Percentiles rank a stretch among this genome's conserved stretches.
These are phyloP conservation scores for Lordiphosa stackelbergi DNA, from an alignment of 1,140 invertebrate genomes.

Conservation along the genomic window DNA sequence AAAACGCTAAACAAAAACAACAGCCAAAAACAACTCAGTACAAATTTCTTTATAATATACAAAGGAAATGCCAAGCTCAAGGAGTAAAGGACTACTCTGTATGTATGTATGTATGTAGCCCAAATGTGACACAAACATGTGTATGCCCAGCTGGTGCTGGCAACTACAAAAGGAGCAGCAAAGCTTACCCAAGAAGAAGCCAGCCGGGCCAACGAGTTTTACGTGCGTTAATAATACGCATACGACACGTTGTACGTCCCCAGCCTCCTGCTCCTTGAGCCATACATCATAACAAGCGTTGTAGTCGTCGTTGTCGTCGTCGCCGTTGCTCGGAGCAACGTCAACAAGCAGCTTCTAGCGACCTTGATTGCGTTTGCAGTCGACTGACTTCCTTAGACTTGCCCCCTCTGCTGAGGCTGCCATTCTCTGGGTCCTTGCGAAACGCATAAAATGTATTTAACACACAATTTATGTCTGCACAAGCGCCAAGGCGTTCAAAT, in stretches of 20 bases:
- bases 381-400: conserved; percentile 50
- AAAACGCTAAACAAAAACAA: conserved; percentile 29
- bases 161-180: conserved; percentile 56
- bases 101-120: conserved; percentile 34
- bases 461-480: conserved; percentile 73
- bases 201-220: conserved; percentile 17
- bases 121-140: conserved; percentile 73
- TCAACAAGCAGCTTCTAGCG: conserved; percentile 37
- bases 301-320: conserved; percentile 1
- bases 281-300: conserved; percentile 53
- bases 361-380: conserved; percentile 71
- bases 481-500: conserved; percentile 59
- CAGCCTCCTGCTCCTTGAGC: conserved; percentile 13
- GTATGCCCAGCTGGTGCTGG: conserved; percentile 62
- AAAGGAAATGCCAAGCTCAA: conserved; percentile 66
- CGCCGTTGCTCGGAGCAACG: conserved; percentile 33
- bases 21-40: conserved; percentile 24
- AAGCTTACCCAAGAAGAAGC: conserved; percentile 55
- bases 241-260: conserved; percentile 51
- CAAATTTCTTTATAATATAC: conserved; percentile 75
- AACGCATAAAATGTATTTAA: conserved; percentile 75
- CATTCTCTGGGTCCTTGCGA: conserved; percentile 27
- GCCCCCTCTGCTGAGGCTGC: conserved; percentile 1
- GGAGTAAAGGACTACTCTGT: conserved; percentile 16
- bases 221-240: conserved; percentile 73